Base-by-base conservation (phyloP, 35 echinoderm and acorn worm genomes). In the Heliocidaris tuberculata region DNA sequence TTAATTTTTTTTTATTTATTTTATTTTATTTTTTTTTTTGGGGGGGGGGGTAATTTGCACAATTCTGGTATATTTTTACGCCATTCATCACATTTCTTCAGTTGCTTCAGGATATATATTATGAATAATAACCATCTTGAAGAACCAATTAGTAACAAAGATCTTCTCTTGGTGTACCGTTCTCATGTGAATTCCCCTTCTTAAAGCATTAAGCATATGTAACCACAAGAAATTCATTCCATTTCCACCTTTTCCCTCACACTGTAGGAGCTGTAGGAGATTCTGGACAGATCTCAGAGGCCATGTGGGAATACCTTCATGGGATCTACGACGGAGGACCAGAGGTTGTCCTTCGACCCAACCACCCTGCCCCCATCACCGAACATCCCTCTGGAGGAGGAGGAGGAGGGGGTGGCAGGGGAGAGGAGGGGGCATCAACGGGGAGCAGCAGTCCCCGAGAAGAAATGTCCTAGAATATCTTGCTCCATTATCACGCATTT, bases 241-340 rank as follows among this genome's bases (percentile, higher is more conserved):
- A 32, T 7, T 88, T 48, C 31, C 6, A 42, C 86, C 9, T 88
- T 88, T 48, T 88, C 31, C 10, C 90, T 70, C 60, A 70, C 60
- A 52, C 12, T 8, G 8, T 52, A 99, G 98, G 96, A 85, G 96
- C 95, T 13, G n/a, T n/a, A n/a, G n/a, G n/a, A n/a, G 98, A 97
- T 31, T 97, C 88, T 85, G 98, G 97, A 11, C 98, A 99, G 93
- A 99, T 99, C 21, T 99, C 98, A 9, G 95, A 97, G 56, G 97
- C 96, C 12, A 99, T 96, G 59, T 99, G 98, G 98, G 87, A 86
- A 15, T 99, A 96, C 54, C 94, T 99, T 15, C 97, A 99, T 85
- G 96, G 96, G 19, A 99, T 99, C 94, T 97, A 99, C 49, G 98
- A 95, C 16, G 98, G 98, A 24, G 98, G 97, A 11, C 98, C 98